phyloP scores from a whole-genome alignment of 2,888 invertebrate genomes.

The Trissonchulus latispiculum region DNA sequence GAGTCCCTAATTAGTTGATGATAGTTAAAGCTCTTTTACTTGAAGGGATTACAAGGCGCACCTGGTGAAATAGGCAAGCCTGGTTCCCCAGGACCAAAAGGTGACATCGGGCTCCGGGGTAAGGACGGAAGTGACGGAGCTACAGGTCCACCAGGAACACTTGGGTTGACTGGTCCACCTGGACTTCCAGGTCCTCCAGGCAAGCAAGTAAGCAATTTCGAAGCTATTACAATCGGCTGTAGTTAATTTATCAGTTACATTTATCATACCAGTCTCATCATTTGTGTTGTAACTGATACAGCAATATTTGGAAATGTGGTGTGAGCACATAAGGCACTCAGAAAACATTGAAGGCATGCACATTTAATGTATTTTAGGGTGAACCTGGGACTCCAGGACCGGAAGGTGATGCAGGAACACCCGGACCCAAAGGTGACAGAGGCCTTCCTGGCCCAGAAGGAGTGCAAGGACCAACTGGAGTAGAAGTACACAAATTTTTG shows the following conservation, averaged over 20 bases:
- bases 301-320: too few relatives aligned
- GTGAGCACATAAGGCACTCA: too few relatives aligned
- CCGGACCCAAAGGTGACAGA: not conserved
- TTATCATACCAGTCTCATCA: too few relatives aligned
- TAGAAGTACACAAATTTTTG: not conserved
- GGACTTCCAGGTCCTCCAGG: too few relatives aligned
- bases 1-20: too few relatives aligned
- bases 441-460: not conserved
- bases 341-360: too few relatives aligned
- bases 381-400: not conserved
- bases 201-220: too few relatives aligned
- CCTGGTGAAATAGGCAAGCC: not conserved
- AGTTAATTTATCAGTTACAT: too few relatives aligned
- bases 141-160: not conserved
- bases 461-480: not conserved
- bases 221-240: too few relatives aligned
- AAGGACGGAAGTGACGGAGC: not conserved
- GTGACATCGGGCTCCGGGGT: not conserved
- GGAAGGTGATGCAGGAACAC: not conserved
- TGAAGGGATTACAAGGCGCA: not conserved
- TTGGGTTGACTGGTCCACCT: too few relatives aligned
- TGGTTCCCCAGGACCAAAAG: not conserved
- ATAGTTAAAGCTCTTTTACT: not conserved
- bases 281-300: too few relatives aligned
- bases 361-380: not conserved